Evolutionary conservation across 2,888 invertebrate genomes (phyloP).

Genomic region (Oegoconia quadripuncta): DNA sequence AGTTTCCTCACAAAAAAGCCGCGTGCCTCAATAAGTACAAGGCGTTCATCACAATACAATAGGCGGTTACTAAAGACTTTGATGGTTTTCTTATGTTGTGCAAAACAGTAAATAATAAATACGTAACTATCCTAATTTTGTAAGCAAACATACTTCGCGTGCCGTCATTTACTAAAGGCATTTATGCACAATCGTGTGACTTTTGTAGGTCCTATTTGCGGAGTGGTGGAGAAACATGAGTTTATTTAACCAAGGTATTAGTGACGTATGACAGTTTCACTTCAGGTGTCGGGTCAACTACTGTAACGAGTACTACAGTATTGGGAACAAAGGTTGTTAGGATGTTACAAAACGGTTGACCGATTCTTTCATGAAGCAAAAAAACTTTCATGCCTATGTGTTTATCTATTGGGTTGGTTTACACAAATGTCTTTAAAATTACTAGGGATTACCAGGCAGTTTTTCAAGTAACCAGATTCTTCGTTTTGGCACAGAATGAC

Average conservation of each 20-base stretch:
- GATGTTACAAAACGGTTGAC: too few species aligned
- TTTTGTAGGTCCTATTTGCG: background rate
- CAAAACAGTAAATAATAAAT: background rate
- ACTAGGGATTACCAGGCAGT: too few species aligned
- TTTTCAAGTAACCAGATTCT: too few species aligned
- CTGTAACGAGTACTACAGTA: background rate
- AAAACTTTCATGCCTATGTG: too few species aligned
- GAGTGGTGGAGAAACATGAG: constrained; percentile 17
- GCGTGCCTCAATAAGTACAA: background rate
- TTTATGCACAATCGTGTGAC: background rate
- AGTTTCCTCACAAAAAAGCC: background rate
- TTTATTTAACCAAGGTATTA: constrained; percentile 25
- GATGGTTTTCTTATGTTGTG: too few species aligned
- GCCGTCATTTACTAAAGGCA: background rate
- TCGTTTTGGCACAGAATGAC: too few species aligned
- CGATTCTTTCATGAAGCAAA: too few species aligned
- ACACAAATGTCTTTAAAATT: too few species aligned
- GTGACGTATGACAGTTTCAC: constrained; percentile 1
- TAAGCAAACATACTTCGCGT: background rate
- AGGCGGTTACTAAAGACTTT: background rate
- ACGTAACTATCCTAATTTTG: background rate
- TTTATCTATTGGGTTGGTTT: too few species aligned
- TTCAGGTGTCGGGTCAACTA: background rate
- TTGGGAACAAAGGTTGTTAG: background rate
- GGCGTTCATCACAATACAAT: background rate